Base-by-base conservation (phyloP, 1,140 invertebrate genomes). In the Aphaenogaster rudis region DNA sequence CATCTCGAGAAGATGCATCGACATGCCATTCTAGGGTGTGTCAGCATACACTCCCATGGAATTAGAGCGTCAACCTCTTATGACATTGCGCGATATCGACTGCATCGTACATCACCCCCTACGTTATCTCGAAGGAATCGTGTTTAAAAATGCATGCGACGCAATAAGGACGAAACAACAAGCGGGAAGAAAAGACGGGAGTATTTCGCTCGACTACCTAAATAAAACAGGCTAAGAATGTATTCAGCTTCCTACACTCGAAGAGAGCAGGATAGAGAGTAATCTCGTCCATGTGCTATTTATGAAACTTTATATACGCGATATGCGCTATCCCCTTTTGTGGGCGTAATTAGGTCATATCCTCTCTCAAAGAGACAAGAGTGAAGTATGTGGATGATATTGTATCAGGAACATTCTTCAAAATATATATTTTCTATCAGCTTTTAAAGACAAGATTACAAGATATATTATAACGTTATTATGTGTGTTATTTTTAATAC, bases 51-150 rank as follows among this genome's bases (percentile, higher is more conserved):
- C 71, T 88, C 33, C 45, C 36, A 45, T 42, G 48, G 48, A 88
- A 88, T 88, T 88, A 88, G 82, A 85, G 86, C 80, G 71, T 85
- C 86, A 87, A 74, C 86, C 79, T 33, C 66, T 66, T 71, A 71
- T 71, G 82, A 88, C 82, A 88, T 86, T 88, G 59, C 64, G n/a
- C 81, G 71, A 64, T 86, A 88, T 88, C 81, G 81, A 86, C 63
- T 76, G 36, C 57, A 71, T 76, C 57, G 78, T 54, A 86, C 69
- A 64, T 84, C 80, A 84, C 57, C 48, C 39, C 66, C 21, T 61
- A 45, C 57, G 66, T 61, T 64, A 84, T 84, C 78, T 85, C 57
- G 80, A 76, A 76, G 66, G 63, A 86, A 81, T 86, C 85, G 54
- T 45, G 64, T 57, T 69, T 78, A 86, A 86, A 66, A 64, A 86